Base-by-base conservation (phyloP, 2,797 vertebrate species). In the Miichthys miiuy region DNA sequence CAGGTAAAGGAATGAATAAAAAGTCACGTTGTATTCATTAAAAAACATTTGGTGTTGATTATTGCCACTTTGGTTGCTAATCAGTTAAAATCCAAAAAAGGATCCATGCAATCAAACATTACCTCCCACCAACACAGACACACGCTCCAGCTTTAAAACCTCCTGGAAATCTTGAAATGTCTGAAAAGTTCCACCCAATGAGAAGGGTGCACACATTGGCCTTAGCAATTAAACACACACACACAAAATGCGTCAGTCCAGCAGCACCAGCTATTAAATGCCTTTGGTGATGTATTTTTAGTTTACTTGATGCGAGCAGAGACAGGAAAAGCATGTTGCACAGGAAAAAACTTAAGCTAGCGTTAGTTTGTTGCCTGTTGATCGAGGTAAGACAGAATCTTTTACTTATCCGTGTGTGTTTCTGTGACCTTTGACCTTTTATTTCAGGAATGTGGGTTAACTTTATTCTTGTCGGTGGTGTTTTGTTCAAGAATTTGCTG, bases 331-430 rank as follows among this genome's bases (percentile, higher is more conserved):
- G 58, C 57, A 90, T 87, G 88, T 61, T 84, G 64, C 72, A 86
- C 63, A 79, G 76, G 63, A 86, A 61, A 66, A 82, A 78, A 42
- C 65, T 80, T 1, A 88, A 85, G 63, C 75, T 78, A 66, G 62
- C 80, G 8, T 72, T 88, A 23, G 48, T 91, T 56, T 90, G 89
- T 17, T 92, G 81, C 75, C 72, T 90, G 61, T 76, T 90, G 57
- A 82, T 89, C 13, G 62, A 89, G 78, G 82, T 90, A 82, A 87
- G 85, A 79, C 2, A 4, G 18, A 0, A 5, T 16, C 18, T 69
- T 81, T 77, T 30, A 2, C 12, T 30, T n/a, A 5, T 34, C 23
- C 55, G 6, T 47, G 10, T 47, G 14, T 30, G 60, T 72, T 65
- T 34, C 6, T 20, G 65, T 70, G 65, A 85, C 78, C 75, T 81